Percentiles rank a stretch among this genome's conserved stretches.
These are phyloP conservation scores for Actinopyga echinites DNA, from an alignment of 53 echinoderm and acorn worm species.

Conservation along the genomic window DNA sequence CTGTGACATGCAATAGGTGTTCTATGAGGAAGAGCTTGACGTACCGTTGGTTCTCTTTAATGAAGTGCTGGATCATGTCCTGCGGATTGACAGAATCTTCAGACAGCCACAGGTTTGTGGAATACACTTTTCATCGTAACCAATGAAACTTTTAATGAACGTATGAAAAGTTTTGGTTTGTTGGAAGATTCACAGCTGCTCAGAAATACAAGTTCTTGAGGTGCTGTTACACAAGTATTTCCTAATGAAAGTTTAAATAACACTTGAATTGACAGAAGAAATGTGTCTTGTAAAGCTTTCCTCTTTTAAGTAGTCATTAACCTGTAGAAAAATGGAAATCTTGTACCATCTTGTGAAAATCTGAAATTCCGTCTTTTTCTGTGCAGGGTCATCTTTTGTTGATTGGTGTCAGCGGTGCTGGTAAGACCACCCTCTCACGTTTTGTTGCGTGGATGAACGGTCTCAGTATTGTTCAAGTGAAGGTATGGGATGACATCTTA, in stretches of 20 bases:
- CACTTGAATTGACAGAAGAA: too few species aligned
- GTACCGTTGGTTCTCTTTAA: slow-evolving; percentile 96
- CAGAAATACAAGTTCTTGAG: too few species aligned
- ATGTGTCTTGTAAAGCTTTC: too few species aligned
- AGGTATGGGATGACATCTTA: slow-evolving; percentile 50
- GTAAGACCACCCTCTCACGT: slow-evolving; percentile 98
- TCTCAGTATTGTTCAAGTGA: slow-evolving; percentile 99
- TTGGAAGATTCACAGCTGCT: too few species aligned
- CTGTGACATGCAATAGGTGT: slow-evolving; percentile 53
- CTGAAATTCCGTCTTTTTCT: background rate
- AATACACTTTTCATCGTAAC: too few species aligned
- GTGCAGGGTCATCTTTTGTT: slow-evolving; percentile 94
- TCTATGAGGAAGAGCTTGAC: slow-evolving; percentile 98
- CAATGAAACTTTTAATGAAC: too few species aligned
- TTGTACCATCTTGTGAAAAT: background rate
- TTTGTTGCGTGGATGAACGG: slow-evolving; percentile 99
- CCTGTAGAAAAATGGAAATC: background rate
- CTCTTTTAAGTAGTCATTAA: background rate
- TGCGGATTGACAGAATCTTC: slow-evolving; percentile 98
- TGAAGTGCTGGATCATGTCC: slow-evolving; percentile 95
- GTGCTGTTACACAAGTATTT: too few species aligned
- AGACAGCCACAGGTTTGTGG: slow-evolving; percentile 92
- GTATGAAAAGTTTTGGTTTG: too few species aligned
- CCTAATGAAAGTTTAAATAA: too few species aligned
- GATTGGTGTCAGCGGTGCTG: slow-evolving; percentile 97